Percentiles rank a stretch among this genome's conserved stretches.
Conservation (phyloP, 2,113 vertebrate genomes). For the Heteronetta atricapilla region DNA sequence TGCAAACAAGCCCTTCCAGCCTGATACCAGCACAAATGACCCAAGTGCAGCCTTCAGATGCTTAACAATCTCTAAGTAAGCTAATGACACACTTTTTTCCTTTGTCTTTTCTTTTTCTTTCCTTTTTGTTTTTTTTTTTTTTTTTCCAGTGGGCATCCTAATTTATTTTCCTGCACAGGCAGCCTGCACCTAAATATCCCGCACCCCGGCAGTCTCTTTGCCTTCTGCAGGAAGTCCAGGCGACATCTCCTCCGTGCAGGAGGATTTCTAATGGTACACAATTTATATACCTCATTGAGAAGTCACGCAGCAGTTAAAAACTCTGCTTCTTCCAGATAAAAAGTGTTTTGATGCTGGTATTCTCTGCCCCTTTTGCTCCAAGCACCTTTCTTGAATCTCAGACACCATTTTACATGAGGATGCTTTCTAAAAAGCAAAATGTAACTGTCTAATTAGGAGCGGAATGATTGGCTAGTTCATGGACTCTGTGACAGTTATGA, state of each 20-base stretch:
- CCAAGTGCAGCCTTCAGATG: background rate
- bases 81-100: background rate
- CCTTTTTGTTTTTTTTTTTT: too few relatives aligned
- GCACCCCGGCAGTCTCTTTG: background rate
- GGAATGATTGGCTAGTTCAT: slow-evolving; percentile 79
- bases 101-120: background rate
- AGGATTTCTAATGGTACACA: background rate
- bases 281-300: background rate
- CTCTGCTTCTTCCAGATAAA: slow-evolving; percentile 24
- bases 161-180: background rate
- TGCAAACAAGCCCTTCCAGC: background rate
- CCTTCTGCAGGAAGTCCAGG: background rate
- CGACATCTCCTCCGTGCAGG: background rate
- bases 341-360: slow-evolving; percentile 52
- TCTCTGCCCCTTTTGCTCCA: slow-evolving; percentile 71
- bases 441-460: slow-evolving; percentile 86
- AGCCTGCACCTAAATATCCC: background rate
- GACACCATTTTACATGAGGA: slow-evolving; percentile 72
- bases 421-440: slow-evolving; percentile 78
- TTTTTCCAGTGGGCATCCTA: accelerated
- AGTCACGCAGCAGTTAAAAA: slow-evolving; percentile 56
- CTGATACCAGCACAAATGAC: background rate
- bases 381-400: slow-evolving; percentile 69
- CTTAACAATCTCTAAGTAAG: background rate
- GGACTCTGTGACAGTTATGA: slow-evolving; percentile 84